Base-by-base conservation (phyloP, 2,888 invertebrate genomes). In the Scaptodrosophila latifasciaeformis region DNA sequence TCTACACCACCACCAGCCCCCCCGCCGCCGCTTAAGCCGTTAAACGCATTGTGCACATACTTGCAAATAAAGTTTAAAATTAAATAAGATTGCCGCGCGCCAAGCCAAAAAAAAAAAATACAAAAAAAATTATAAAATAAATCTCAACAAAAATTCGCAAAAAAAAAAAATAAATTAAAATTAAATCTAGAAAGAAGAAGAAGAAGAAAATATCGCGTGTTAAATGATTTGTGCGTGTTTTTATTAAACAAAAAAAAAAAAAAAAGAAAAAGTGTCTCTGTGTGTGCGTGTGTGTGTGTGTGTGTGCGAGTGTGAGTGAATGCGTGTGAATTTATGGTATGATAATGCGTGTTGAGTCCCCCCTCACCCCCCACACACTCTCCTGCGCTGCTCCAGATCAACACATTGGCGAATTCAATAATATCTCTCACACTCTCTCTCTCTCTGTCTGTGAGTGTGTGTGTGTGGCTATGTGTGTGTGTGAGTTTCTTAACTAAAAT, bases 401-500 rank as follows among this genome's bases (percentile, higher is more conserved):
- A n/a, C n/a, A n/a, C n/a, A n/a, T n/a, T n/a, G n/a, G n/a, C n/a
- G n/a, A n/a, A n/a, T n/a, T n/a, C n/a, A n/a, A n/a, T n/a, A n/a
- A n/a, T n/a, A n/a, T n/a, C n/a, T n/a, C n/a, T n/a, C n/a, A n/a
- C n/a, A n/a, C n/a, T n/a, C n/a, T n/a, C n/a, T n/a, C n/a, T n/a
- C n/a, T n/a, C n/a, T n/a, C n/a, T n/a, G n/a, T n/a, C n/a, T n/a
- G 10, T 49, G 49, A 29, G n/a, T 37, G 27, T 21, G 35, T 40
- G 6, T 40, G 42, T 15, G 34, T 49, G 15, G 19, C 19, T n/a
- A 40, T 42, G 13, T 50, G 17, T 44, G 40, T 49, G 30, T 37
- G 21, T 65, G 71, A 78, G 67, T 76, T 78, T 69, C 71, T 76
- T 78, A 76, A 76, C 75, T 76, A 65, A 78, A 78, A 76, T 76